Evolutionary conservation across 2,797 vertebrate species (phyloP), one percentile per base, ranked within the genome.

Genomic region (Pygocentrus nattereri): DNA sequence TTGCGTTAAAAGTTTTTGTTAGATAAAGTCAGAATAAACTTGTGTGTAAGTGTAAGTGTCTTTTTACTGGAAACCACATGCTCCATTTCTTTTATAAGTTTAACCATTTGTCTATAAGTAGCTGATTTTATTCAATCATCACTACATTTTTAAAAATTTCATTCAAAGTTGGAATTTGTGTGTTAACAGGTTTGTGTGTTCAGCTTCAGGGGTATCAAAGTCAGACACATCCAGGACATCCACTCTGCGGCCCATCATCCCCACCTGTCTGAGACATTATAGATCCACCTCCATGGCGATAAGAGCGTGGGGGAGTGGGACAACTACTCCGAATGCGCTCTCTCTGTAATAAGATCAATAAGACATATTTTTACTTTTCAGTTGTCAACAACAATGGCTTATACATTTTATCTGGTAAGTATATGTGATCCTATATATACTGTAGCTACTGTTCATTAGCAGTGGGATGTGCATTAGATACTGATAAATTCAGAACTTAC

Each of bases 191-290:
- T 18, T 52, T 6, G 3, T 12, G 4, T 19, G 13, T 52, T 2
- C 54, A 23, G 5, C 54, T 58, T 58, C 54, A n/a, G 8, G 11
- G 56, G 56, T 54, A n/a, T 59, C 23, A 59, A 13, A 25, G 56
- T 83, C 58, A 79, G 30, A 71, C 18, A 62, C 72, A 83, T 47
- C 82, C 82, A 23, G 76, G 31, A 56, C 82, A 83, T 71, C 77
- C 82, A 47, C 0, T 2, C 21, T 27, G 0, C 41, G 62, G 52
- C 2, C 34, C 4, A 21, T 27, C 5, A 10, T 30, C 6, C 21
- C 1, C 2, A 16, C 5, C 0, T 23, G 0, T 15, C 0, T 0
- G 4, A 0, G 0, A 0, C 0, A 78, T 0, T 0, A 0, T 0
- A 31, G 0, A 0, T 2, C 0, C 0, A 7, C 0, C 5, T 10